phyloP scores from a whole-genome alignment of 92 coral and sea anemone species.

The Palythoa grandis region DNA sequence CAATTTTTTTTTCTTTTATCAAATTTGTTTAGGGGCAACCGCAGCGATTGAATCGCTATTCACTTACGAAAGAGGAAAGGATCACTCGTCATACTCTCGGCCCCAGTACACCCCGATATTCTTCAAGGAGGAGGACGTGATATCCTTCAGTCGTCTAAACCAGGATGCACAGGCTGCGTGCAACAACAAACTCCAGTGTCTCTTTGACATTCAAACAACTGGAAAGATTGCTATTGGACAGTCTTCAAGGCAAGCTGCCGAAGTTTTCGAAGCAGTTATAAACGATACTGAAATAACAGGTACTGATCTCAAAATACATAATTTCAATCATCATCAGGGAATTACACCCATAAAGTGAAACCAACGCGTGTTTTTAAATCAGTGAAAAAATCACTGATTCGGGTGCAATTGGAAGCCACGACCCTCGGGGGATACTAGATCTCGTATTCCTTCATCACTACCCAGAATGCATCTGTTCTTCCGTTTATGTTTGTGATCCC shows the following conservation, averaged over 20 bases:
- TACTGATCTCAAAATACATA: neutral
- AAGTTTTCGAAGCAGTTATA: conserved; percentile 48
- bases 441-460: too few species aligned
- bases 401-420: too few species aligned
- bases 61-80: conserved; percentile 57
- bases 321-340: too few species aligned
- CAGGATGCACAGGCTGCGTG: conserved; percentile 65
- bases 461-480: too few species aligned
- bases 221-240: conserved; percentile 70
- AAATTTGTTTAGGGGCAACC: conserved; percentile 54
- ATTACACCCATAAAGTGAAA: too few species aligned
- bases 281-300: conserved; percentile 71
- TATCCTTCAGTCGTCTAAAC: conserved; percentile 51
- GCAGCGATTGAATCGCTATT: conserved; percentile 57
- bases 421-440: too few species aligned
- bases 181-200: conserved; percentile 66
- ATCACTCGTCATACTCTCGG: conserved; percentile 47
- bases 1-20: neutral
- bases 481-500: too few species aligned
- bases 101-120: conserved; percentile 72
- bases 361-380: too few species aligned
- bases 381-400: too few species aligned
- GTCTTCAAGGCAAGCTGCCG: conserved; percentile 59
- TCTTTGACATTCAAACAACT: conserved; percentile 78
- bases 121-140: conserved; percentile 44